These are phyloP conservation scores for Callinectes sapidus DNA, from an alignment of 2,888 invertebrate genomes.

Conservation along the genomic window DNA sequence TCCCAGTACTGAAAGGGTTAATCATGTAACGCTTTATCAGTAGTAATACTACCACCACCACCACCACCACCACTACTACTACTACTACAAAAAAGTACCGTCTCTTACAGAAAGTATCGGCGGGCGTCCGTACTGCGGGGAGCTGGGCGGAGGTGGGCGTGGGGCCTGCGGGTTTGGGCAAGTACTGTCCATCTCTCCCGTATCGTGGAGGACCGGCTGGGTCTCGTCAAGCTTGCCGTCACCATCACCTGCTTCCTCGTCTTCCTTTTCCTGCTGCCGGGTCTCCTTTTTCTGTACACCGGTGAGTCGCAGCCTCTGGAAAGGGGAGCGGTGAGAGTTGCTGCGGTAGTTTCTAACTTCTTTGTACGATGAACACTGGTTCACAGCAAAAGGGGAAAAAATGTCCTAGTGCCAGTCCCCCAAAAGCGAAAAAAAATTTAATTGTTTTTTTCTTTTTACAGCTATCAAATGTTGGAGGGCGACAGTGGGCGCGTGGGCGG, in stretches of 20 bases:
- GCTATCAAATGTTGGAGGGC: conserved; percentile 59
- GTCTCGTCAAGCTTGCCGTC: conserved; percentile 46
- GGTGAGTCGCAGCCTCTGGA: conserved; percentile 28
- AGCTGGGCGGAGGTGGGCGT: conserved; percentile 36
- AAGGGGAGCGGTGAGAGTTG: neutral
- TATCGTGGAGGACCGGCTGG: conserved; percentile 53
- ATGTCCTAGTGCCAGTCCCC: neutral
- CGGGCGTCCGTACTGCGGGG: conserved; percentile 45
- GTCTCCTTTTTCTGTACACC: conserved; percentile 46
- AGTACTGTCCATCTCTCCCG: conserved; percentile 30
- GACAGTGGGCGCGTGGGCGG: conserved; percentile 55
- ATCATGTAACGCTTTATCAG: no score
- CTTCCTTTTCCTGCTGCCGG: conserved; percentile 43
- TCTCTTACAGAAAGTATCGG: conserved; percentile 55
- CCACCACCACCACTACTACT: neutral
- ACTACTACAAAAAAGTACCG: no score
- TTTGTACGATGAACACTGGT: no score
- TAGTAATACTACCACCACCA: neutral
- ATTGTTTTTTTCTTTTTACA: neutral
- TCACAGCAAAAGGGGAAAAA: no score
- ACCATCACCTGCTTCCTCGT: conserved; percentile 52
- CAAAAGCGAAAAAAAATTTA: no score
- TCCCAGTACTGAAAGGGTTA: no score
- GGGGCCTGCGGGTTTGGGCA: conserved; percentile 45
- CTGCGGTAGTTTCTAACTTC: neutral